Evolutionary conservation across 2,797 vertebrate species (phyloP), one percentile per base, ranked within the genome.

Genomic region (Poecile montanus): DNA sequence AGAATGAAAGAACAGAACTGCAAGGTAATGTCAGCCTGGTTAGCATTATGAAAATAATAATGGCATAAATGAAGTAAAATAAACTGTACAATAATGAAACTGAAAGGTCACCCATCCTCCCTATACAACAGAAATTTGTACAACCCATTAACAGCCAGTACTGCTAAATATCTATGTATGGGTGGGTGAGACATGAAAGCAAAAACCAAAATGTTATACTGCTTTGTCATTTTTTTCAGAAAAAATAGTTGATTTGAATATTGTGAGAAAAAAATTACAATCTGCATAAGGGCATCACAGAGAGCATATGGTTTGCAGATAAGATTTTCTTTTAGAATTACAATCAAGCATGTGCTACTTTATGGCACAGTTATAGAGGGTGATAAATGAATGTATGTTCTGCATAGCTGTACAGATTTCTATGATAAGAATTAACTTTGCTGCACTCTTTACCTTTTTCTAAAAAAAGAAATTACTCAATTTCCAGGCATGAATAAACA

Each of bases 401-500:
- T 76, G 26, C 54, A 44, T 82, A 88, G 81, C 75, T 61, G 42
- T 73, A 68, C 30, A 68, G 66, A 79, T 68, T 88, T 83, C 79
- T 74, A 58, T 80, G 84, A 23, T 18, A 83, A 88, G 58, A 89
- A 88, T 91, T 92, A 93, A 91, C 48, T 91, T 83, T 65, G 32
- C 11, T 94, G 73, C 51, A 71, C 44, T 65, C 77, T 73, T 60
- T 75, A 84, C 67, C 65, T 86, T 95, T 86, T 77, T 29, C 73
- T 70, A 51, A 63, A 90, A 91, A 86, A 73, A 27, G 14, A 65
- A 93, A 94, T 83, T 42, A 47, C 29, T 85, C 61, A 29, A 57
- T 94, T 95, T 96, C 51, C 67, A 89, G 58, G 63, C 92, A 92
- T 71, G 85, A 94, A 94, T 85, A 94, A 95, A 91, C 85, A 94